These are phyloP conservation scores for Hyperopisus bebe DNA, from an alignment of 2,113 vertebrate species.

Conservation along the genomic window DNA sequence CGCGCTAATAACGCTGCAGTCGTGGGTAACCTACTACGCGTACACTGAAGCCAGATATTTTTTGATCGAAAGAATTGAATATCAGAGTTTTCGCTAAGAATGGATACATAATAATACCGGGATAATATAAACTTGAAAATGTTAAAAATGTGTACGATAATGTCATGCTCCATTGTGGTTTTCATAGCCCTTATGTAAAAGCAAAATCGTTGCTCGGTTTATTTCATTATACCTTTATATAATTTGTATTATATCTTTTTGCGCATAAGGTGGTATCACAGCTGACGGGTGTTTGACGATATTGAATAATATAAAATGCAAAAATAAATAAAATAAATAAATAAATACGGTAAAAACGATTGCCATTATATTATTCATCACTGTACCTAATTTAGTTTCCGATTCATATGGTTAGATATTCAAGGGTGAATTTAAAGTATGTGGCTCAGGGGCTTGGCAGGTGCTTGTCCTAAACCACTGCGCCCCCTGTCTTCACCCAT, in stretches of 20 bases:
- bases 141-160: neutral
- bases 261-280: neutral
- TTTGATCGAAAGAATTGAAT: neutral
- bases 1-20: neutral
- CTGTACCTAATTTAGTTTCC: neutral
- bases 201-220: neutral
- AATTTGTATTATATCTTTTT: neutral
- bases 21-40: neutral
- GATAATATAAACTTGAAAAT: neutral
- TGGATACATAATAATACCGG: neutral
- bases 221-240: neutral
- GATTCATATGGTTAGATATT: neutral
- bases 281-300: neutral
- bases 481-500: conserved; percentile 17
- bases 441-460: neutral
- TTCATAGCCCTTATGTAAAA: neutral
- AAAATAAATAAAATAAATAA: neutral
- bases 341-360: neutral
- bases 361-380: neutral
- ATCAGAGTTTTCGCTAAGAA: neutral
- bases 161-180: neutral
- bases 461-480: neutral
- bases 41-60: neutral
- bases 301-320: neutral
- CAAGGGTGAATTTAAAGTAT: neutral